Base-by-base conservation (phyloP, 30 jellyfish, hydroid and myxozoan genomes). In the Turritopsis dohrnii region DNA sequence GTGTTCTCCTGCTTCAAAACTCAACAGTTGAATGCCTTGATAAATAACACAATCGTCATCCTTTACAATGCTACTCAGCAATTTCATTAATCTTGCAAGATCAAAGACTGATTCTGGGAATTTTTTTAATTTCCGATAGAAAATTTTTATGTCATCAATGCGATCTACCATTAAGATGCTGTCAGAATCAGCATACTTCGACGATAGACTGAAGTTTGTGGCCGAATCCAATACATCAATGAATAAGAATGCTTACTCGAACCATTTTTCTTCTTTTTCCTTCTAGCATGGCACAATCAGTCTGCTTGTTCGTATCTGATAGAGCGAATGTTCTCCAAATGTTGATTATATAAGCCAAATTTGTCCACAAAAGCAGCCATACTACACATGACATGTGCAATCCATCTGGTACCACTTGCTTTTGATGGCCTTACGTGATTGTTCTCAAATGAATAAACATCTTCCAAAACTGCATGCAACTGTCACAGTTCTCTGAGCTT, bases 341-440 rank as follows among this genome's bases (percentile, higher is more conserved):
- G 85, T 83, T 29, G 21, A 23, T 23, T 9, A 29, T 79, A 29
- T 0, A 79, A 7, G 9, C 54, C 85, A 4, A 79, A 79, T 22
- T 79, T 79, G 29, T 79, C 85, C 18, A 23, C 53, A 5, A 26
- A 74, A n/a, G 16, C 8, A 8, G 28, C 9, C 79, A 79, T 30
- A 26, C 0, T 17, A 19, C 65, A 7, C 24, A 23, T 22, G 20
- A 16, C 60, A 30, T 79, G 85, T 23, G 85, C 21, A 20, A 79
- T 1, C 85, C 85, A 79, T 21, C 85, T 30, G 0, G 85, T 79
- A 21, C 85, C 85, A 7, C 83, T 79, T 24, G 85, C 85, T 22
- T 53, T 1, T 23, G 79, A 23, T 7, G 85, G 85, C 20, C 22
- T 31, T 17, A 79, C 85, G 7, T 29, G 65, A 30, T 74, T 74